Evolutionary conservation across 2,888 invertebrate species (phyloP).

Genomic region (Apoderus coryli): DNA sequence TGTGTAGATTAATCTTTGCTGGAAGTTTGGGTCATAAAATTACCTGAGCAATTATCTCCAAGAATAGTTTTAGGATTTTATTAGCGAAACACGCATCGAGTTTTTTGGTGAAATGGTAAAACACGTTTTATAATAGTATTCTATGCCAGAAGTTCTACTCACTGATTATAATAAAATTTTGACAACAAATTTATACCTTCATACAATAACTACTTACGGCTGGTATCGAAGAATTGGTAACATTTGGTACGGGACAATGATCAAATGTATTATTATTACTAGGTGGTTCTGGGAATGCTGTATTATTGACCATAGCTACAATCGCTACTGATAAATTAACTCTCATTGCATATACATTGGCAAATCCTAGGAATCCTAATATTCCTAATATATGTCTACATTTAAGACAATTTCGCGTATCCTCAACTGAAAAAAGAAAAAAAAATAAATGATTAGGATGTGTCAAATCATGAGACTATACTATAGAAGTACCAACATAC

Average conservation of each 20-base stretch:
- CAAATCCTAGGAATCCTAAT: conserved; percentile 77
- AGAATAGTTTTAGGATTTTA: too few relatives aligned
- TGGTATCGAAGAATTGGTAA: conserved; percentile 31
- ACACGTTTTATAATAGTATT: too few relatives aligned
- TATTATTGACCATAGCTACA: conserved; percentile 83
- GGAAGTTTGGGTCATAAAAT: too few relatives aligned
- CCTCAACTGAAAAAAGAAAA: conserved; percentile 33
- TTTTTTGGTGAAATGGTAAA: too few relatives aligned
- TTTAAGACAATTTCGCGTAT: conserved; percentile 54
- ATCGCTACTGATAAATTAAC: conserved; percentile 88
- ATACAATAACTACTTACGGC: conserved; percentile 18
- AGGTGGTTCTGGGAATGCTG: conserved; percentile 40
- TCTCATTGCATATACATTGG: conserved; percentile 79
- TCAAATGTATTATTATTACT: conserved; percentile 44
- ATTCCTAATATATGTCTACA: conserved; percentile 65
- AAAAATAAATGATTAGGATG: conserved; percentile 4
- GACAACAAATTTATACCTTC: not conserved
- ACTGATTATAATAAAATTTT: too few relatives aligned
- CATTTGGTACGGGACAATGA: conserved; percentile 39
- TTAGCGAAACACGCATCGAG: too few relatives aligned
- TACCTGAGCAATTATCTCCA: too few relatives aligned
- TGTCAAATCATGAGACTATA: too few relatives aligned
- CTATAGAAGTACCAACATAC: too few relatives aligned
- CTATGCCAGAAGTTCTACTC: too few relatives aligned
- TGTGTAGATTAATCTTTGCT: too few relatives aligned